phyloP scores from a whole-genome alignment of 1,140 invertebrate species.

The Drosophila ironensis region DNA sequence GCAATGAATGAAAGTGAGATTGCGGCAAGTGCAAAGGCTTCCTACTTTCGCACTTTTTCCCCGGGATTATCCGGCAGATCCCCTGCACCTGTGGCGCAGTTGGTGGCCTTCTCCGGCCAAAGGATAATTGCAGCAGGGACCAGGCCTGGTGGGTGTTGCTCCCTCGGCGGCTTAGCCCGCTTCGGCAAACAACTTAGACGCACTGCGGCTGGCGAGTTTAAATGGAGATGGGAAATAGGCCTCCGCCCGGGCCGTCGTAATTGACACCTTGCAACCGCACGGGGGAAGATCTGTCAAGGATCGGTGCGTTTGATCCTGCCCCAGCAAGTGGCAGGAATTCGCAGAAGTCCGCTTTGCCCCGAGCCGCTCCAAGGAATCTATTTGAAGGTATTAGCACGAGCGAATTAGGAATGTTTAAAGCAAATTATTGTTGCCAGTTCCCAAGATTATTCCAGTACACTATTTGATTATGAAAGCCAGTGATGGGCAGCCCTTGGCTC shows the following conservation, averaged over 20 bases:
- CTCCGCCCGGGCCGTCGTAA: constrained; percentile 33
- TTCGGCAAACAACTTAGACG: constrained; percentile 34
- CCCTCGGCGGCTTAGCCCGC: constrained; percentile 66
- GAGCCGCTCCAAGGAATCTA: constrained; percentile 8
- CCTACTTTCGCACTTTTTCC: constrained; percentile 62
- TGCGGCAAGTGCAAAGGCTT: constrained; percentile 42
- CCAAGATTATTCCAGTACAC: too few species aligned
- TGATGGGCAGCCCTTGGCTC: too few species aligned
- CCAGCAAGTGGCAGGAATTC: constrained; percentile 14
- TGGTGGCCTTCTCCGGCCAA: constrained; percentile 31
- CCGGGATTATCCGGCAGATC: not conserved
- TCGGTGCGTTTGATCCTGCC: constrained; percentile 30
- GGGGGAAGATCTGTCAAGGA: constrained; percentile 26
- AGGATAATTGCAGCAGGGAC: constrained; percentile 64
- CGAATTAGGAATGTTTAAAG: too few species aligned
- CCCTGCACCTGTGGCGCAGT: constrained; percentile 32
- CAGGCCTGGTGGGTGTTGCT: constrained; percentile 63
- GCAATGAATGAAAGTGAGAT: constrained; percentile 78
- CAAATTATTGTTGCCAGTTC: too few species aligned
- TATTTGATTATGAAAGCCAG: too few species aligned
- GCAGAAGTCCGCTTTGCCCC: too few species aligned
- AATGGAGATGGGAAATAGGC: constrained; percentile 6
- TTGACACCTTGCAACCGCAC: constrained; percentile 64
- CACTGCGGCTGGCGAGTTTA: constrained; percentile 16
- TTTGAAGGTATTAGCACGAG: too few species aligned